A percentile compares a stretch with the other conserved stretches of the same genome.
Evolutionary conservation across 2,113 vertebrate species (phyloP).

Genomic region (Anthoscopus minutus): DNA sequence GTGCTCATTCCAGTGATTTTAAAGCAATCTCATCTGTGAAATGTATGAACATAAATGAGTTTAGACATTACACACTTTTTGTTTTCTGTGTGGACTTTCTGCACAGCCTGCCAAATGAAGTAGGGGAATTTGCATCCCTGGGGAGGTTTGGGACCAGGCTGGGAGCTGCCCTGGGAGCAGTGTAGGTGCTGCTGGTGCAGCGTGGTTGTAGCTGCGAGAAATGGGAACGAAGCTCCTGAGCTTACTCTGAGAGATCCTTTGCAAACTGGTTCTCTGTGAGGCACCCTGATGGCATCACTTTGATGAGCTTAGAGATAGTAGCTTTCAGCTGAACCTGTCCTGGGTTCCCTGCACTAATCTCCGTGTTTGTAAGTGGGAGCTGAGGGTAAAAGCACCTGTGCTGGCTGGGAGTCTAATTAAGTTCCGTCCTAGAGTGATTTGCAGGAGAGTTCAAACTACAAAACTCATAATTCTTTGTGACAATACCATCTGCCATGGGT

Average conservation of each 20-base stretch:
- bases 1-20: neutral
- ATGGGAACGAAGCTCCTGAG: neutral
- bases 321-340: neutral
- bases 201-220: rapidly evolving
- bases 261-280: neutral
- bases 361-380: neutral
- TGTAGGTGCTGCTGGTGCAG: neutral
- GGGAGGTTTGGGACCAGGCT: neutral
- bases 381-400: neutral
- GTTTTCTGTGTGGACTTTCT: neutral
- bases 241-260: neutral
- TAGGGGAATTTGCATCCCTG: neutral
- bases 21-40: neutral
- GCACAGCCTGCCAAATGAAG: neutral
- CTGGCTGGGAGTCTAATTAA: neutral
- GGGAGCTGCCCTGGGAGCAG: neutral
- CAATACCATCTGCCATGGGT: neutral
- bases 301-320: neutral
- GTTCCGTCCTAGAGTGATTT: neutral
- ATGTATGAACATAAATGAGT: neutral
- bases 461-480: neutral
- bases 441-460: neutral
- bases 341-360: neutral
- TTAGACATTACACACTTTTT: neutral
- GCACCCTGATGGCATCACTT: neutral